phyloP scores from a whole-genome alignment of 2,797 vertebrate species.

The Neoniphon sammara region DNA sequence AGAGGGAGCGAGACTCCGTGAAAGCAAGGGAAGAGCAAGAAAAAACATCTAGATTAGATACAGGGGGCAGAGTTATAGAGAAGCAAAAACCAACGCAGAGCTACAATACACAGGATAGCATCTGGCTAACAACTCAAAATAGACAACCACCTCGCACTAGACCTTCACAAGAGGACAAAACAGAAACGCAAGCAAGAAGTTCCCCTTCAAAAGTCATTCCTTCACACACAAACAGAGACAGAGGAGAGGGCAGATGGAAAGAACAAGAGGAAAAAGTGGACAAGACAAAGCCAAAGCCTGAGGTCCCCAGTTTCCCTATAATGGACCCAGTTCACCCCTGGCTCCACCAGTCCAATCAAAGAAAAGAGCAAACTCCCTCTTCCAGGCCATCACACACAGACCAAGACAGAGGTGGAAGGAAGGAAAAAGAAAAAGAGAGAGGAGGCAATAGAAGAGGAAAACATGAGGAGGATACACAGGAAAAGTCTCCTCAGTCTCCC shows the following conservation, averaged over 20 bases:
- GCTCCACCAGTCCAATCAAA: conserved; percentile 71
- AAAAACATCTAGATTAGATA: conserved; percentile 12
- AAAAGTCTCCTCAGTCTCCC: conserved; percentile 47
- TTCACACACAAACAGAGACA: conserved; percentile 41
- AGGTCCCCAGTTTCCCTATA: conserved; percentile 47
- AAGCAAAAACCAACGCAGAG: conserved; percentile 39
- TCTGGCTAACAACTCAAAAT: conserved; percentile 46
- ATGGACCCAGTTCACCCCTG: conserved; percentile 79
- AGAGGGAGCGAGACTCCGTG: conserved; percentile 8
- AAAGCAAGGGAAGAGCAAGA: conserved; percentile 7
- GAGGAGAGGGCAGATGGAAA: conserved; percentile 33
- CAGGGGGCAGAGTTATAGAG: conserved; percentile 16
- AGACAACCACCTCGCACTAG: conserved; percentile 30
- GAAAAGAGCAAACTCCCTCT: conserved; percentile 44
- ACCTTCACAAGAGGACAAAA: conserved; percentile 35
- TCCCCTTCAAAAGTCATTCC: conserved; percentile 53
- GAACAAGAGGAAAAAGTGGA: conserved; percentile 15
- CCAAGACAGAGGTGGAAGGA: conserved; percentile 43
- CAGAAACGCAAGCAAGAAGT: conserved; percentile 31
- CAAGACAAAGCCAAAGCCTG: conserved; percentile 49
- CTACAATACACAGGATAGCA: conserved; percentile 27
- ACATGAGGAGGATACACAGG: conserved; percentile 43
- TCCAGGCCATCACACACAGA: conserved; percentile 36
- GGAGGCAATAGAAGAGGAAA: conserved; percentile 13
- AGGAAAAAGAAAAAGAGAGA: conserved; percentile 1